Percentiles rank a stretch among this genome's conserved stretches.
phyloP scores from a whole-genome alignment of 1,140 invertebrate genomes.

The Harpegnathos saltator region DNA sequence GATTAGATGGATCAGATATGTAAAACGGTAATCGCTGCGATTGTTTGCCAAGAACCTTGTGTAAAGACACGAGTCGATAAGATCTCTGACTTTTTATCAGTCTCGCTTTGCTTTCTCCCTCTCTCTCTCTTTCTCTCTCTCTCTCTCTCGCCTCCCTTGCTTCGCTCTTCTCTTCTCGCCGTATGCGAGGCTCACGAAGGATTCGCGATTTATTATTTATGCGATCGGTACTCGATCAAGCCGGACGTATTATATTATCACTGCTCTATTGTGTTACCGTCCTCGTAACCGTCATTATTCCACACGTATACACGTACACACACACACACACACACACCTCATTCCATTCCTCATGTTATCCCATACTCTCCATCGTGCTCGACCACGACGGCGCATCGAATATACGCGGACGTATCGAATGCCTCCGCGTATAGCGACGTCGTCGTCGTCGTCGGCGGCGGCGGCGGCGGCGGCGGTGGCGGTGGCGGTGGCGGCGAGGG shows the following conservation, averaged over 20 bases:
- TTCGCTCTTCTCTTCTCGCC: too few species aligned
- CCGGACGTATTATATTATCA: conserved; percentile 23
- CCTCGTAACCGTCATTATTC: conserved; percentile 30
- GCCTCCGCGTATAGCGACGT: neutral
- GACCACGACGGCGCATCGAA: conserved; percentile 42
- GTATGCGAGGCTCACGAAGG: neutral
- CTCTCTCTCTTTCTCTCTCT: too few species aligned
- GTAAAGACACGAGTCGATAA: conserved; percentile 14
- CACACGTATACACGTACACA: neutral
- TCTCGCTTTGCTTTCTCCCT: neutral
- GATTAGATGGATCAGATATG: conserved; percentile 2
- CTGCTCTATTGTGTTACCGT: conserved; percentile 17
- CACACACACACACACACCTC: neutral
- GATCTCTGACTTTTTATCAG: conserved; percentile 19
- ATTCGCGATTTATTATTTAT: conserved; percentile 42
- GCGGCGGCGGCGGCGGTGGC: too few species aligned
- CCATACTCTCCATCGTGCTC: conserved; percentile 37
- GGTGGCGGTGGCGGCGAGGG: too few species aligned
- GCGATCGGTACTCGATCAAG: conserved; percentile 18
- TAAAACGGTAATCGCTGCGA: neutral
- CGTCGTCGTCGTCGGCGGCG: neutral
- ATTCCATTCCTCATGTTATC: conserved; percentile 39
- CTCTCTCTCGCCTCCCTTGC: too few species aligned
- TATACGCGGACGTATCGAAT: conserved; percentile 29
- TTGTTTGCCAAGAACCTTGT: conserved; percentile 18